Base-by-base conservation (phyloP, 2,797 vertebrate genomes). In the Dermochelys coriacea region DNA sequence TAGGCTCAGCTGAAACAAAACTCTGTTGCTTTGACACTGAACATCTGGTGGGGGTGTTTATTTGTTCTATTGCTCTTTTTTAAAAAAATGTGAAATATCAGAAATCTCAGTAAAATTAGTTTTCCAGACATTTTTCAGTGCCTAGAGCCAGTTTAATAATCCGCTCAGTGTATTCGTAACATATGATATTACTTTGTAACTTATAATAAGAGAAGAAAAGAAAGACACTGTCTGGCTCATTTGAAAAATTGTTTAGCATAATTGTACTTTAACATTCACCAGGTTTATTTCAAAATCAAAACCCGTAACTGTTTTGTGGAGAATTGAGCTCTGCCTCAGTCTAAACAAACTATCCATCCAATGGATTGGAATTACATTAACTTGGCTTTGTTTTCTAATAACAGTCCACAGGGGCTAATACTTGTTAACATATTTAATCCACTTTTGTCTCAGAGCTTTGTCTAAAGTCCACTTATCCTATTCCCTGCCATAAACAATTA, bases 1-100 rank as follows among this genome's bases (percentile, higher is more conserved):
- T 98, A 98, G 98, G 97, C 97, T 99, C 98, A 98, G 98, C 98
- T 98, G 90, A 98, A 98, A 97, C 84, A 93, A 87, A 96, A 95
- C 96, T 96, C 93, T 93, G 95, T 93, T 94, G 85, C 87, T 98
- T 91, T 97, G 98, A 98, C 97, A 98, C 94, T 90, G 64, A 98
- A 98, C 98, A 98, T 98, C 98, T 98, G 98, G 97, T 95, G 97
- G 98, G 98, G 95, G 88, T 95, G 88, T 96, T 96, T 54, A 86
- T 97, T 97, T 97, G 84, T 98, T 94, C 94, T 93, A 54, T 95
- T 88, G 93, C 83, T 98, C 97, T 95, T 98, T 98, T 98, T 97
- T 93, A 91, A 97, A 96, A 89, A 91, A 97, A 92, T 84, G 86
- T 95, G 91, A 96, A 97, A 84, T 51, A 97, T 97, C 95, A 97